Percentiles rank a stretch among this genome's conserved stretches.
Evolutionary conservation across 2,113 vertebrate genomes (phyloP).

Genomic region (Carassius carassius): DNA sequence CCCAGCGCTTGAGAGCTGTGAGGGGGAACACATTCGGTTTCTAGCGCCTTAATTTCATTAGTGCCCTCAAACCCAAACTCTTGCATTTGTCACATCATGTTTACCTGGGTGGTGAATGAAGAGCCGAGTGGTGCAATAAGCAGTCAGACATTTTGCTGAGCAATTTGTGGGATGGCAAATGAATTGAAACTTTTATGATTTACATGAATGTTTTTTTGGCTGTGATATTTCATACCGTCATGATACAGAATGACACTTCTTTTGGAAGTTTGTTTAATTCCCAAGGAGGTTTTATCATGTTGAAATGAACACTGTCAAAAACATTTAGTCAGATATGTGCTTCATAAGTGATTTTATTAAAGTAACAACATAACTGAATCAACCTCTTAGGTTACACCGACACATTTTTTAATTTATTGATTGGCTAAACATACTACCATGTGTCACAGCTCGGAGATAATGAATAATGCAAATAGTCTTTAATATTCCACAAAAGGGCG

Average conservation of each 20-base stretch:
- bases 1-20: slow-evolving; percentile 52
- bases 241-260: not conserved
- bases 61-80: slow-evolving; percentile 1
- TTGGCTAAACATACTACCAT: too few species aligned
- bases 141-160: not conserved
- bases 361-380: not conserved
- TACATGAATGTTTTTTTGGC: not conserved
- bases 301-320: not conserved
- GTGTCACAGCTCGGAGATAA: too few species aligned
- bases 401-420: too few species aligned
- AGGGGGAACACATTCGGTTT: slow-evolving; percentile 12
- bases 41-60: slow-evolving; percentile 26
- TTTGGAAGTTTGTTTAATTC: not conserved
- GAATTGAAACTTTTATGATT: not conserved
- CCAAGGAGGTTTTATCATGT: not conserved
- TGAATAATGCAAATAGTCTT: too few species aligned
- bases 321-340: not conserved
- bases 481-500: too few species aligned
- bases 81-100: slow-evolving; percentile 13
- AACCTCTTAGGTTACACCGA: not conserved
- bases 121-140: not conserved
- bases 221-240: not conserved
- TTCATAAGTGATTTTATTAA: not conserved
- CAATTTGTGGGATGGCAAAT: not conserved
- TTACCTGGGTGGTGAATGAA: slow-evolving; percentile 6